Conservation (phyloP, 2,113 vertebrate genomes). For the Gila orcuttii region DNA sequence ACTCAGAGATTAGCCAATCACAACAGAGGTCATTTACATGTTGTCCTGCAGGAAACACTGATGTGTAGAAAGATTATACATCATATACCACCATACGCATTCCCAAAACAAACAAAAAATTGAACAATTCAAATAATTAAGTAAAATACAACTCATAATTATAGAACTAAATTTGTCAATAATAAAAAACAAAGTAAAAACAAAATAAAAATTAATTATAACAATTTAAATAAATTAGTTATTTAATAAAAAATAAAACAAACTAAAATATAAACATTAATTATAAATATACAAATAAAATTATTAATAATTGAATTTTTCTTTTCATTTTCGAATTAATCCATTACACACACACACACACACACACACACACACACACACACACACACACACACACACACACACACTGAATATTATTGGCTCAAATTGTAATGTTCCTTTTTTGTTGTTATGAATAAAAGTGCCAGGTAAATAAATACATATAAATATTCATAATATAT, state of each 20-base stretch:
- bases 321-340: not conserved
- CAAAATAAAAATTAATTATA: not conserved
- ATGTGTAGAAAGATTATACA: not conserved
- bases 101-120: not conserved
- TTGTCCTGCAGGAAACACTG: not conserved
- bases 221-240: not conserved
- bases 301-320: no score
- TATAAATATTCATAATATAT: no score
- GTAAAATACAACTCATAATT: no score
- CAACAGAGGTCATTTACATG: no score
- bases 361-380: no score
- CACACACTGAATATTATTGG: not conserved
- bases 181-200: not conserved
- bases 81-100: not conserved
- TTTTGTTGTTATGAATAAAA: no score
- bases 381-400: not conserved
- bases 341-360: not conserved
- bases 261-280: no score
- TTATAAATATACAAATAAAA: no score
- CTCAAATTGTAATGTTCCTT: no score
- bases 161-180: not conserved
- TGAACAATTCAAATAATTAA: no score
- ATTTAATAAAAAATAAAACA: not conserved
- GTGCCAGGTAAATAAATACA: no score
- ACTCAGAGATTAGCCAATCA: not conserved